A percentile compares a stretch with the other conserved stretches of the same genome.
Evolutionary conservation across 1,140 invertebrate species (phyloP).

Genomic region (Ceratina australensis): DNA sequence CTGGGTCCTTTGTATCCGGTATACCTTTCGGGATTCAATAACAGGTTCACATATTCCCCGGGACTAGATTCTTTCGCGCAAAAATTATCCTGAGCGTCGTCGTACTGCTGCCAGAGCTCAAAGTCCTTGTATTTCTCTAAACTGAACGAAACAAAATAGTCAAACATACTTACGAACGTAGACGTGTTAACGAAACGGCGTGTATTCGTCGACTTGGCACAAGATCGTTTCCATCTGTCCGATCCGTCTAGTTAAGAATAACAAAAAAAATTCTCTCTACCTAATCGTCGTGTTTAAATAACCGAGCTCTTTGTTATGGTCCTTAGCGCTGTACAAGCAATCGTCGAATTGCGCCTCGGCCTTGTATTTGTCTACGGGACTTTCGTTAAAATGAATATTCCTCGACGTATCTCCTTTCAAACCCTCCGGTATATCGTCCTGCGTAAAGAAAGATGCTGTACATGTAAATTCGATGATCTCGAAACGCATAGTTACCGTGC

Average conservation of each 20-base stretch:
- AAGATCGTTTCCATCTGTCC: too few relatives aligned
- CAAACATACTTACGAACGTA: slow-evolving; percentile 3
- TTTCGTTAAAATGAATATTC: slow-evolving; percentile 69
- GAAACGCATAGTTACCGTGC: not conserved
- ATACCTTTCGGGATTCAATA: slow-evolving; percentile 97
- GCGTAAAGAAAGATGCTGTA: slow-evolving; percentile 35
- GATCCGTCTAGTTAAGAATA: too few relatives aligned
- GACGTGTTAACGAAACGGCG: too few relatives aligned
- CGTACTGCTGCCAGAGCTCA: slow-evolving; percentile 92
- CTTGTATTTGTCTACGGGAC: slow-evolving; percentile 75
- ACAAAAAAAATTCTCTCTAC: slow-evolving; percentile 74
- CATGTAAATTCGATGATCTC: not conserved
- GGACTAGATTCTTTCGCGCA: slow-evolving; percentile 86
- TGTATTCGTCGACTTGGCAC: too few relatives aligned
- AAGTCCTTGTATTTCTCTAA: slow-evolving; percentile 88
- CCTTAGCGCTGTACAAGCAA: slow-evolving; percentile 73
- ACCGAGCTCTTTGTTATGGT: slow-evolving; percentile 89
- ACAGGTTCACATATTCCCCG: slow-evolving; percentile 95
- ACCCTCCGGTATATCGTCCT: slow-evolving; percentile 87
- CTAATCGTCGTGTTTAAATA: slow-evolving; percentile 94
- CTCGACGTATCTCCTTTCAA: slow-evolving; percentile 81
- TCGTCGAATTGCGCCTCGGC: slow-evolving; percentile 69
- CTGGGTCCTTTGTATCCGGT: slow-evolving; percentile 97
- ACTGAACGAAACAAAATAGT: slow-evolving; percentile 72
- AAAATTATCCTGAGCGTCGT: slow-evolving; percentile 94